Evolutionary conservation across 2,797 vertebrate genomes (phyloP), one percentile per base, ranked within the genome.

Genomic region (Acanthurus lineatus): DNA sequence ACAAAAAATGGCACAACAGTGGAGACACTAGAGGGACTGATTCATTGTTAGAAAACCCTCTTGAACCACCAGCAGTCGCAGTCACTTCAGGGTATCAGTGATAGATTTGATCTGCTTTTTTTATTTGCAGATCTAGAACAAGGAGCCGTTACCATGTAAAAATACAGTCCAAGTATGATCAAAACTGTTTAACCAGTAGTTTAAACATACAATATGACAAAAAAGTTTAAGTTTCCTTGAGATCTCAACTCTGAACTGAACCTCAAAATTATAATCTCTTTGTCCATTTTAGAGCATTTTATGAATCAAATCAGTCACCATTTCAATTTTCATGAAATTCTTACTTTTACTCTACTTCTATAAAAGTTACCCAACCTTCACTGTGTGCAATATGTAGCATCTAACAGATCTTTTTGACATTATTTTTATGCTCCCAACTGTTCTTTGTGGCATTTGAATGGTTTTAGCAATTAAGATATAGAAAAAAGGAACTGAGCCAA

Each of bases 401-500:
- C 70, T 52, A 48, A 15, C 16, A 10, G 19, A 71, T 54, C 6
- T 60, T 47, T 60, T 38, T 44, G 22, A 62, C 19, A 54, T 2
- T 14, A 16, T 57, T 51, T 5, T 25, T 63, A 76, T 15, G 40
- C 25, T 59, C 15, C 9, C 32, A 32, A 49, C 40, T 17, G 6
- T 57, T 65, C 1, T 6, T n/a, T 35, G 14, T 63, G 35, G 44
- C 10, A 10, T 40, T 2, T 40, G 10, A 51, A 73, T 19, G 9
- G 61, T 68, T 54, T 59, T 38, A 45, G 42, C 17, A 15, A 19
- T 25, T 12, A 64, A 44, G 5, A 66, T 68, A 9, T 3, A 45
- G 20, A 53, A 63, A 69, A 56, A 57, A 40, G 35, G 65, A 73
- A 82, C 14, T 32, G 47, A 61, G 44, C 14, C 45, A 49, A 47